These are phyloP conservation scores for Cecidostiba fungosa DNA, from an alignment of 2,888 invertebrate species.

Conservation along the genomic window DNA sequence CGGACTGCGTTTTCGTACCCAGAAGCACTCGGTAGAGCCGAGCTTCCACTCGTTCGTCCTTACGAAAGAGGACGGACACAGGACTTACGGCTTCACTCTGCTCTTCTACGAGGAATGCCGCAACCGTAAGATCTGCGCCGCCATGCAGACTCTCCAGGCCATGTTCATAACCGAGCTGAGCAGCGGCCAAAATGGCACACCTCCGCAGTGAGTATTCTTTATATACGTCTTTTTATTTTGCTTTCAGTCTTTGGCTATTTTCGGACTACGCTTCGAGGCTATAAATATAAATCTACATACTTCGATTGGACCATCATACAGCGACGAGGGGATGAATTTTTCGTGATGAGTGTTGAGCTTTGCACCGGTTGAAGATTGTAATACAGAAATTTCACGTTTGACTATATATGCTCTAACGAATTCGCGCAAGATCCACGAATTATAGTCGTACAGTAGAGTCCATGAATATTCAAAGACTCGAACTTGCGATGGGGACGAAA, in stretches of 20 bases:
- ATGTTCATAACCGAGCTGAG: conserved; percentile 95
- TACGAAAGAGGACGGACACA: conserved; percentile 97
- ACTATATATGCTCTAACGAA: too few species aligned
- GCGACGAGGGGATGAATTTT: too few species aligned
- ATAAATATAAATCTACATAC: neutral
- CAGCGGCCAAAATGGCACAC: conserved; percentile 85
- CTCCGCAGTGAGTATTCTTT: conserved; percentile 74
- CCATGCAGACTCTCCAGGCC: conserved; percentile 97
- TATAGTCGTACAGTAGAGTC: too few species aligned
- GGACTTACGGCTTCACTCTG: conserved; percentile 96
- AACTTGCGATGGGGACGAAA: neutral
- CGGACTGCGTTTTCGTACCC: conserved; percentile 96
- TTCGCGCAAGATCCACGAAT: too few species aligned
- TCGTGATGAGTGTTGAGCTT: too few species aligned
- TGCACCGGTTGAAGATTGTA: too few species aligned
- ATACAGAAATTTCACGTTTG: too few species aligned
- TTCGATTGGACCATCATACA: neutral
- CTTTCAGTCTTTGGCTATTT: neutral
- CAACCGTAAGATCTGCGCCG: conserved; percentile 94
- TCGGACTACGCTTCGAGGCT: too few species aligned
- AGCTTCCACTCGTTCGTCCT: conserved; percentile 98
- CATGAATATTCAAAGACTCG: too few species aligned
- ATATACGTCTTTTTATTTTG: neutral
- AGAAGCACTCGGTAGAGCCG: conserved; percentile 92
- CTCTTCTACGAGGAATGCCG: conserved; percentile 98